Evolutionary conservation across 2,797 vertebrate genomes (phyloP), one percentile per base, ranked within the genome.

Genomic region (Cryptoprocta ferox): DNA sequence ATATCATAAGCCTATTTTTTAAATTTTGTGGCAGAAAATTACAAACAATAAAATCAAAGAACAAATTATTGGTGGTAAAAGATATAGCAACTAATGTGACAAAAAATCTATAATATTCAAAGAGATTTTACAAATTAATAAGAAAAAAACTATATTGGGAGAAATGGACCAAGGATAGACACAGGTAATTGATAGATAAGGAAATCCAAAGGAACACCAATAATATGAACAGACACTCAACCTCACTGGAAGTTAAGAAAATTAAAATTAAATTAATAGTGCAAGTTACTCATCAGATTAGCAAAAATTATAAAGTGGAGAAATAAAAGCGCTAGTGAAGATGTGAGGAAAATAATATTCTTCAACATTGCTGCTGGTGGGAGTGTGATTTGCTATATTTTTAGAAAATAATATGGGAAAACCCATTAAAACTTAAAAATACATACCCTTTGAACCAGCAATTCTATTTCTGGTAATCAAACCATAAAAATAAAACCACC

Each of bases 381-480:
- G 28, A 70, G 71, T 95, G 30, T 48, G 75, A 39, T 91, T 96
- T 90, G 37, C 37, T 73, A 39, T 80, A 95, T 92, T 96, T 97
- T 97, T 94, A 95, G 76, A 97, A 97, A 91, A 85, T 82, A 96
- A 94, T 92, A 81, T 73, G 73, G 35, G 37, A 94, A 97, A 88
- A 89, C 1, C 15, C 18, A 93, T 87, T 82, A 95, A 95, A 84
- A 50, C 85, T 78, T 93, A 87, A 94, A 97, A 89, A 96, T 79
- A 85, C 15, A 73, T n/a, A 91, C 73, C 30, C 80, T 97, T 93
- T 97, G 73, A 97, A 95, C 24, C 6, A 90, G 15, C 24, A 32
- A n/a, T 45, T 32, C 68, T 87, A 83, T 12, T 89, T 83, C 81
- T 95, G 68, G 53, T 65, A 97, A 92, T 79, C n/a, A 94, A 12